phyloP scores from a whole-genome alignment of 2,797 vertebrate genomes.

The Myripristis jacobus region DNA sequence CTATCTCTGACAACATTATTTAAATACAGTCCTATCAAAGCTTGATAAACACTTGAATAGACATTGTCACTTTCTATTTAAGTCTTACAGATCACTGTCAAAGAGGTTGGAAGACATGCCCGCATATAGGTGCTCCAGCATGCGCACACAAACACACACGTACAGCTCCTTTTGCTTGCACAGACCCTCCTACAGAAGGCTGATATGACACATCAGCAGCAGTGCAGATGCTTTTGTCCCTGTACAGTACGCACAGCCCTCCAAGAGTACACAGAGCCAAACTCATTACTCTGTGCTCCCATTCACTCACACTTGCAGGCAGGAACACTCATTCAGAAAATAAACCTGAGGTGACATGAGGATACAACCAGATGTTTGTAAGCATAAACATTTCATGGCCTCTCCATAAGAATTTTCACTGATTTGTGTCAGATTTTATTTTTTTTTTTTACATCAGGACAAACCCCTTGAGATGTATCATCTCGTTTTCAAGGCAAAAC shows the following conservation, averaged over 20 bases:
- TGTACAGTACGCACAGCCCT: constrained; percentile 9
- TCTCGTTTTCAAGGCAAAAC: too few relatives aligned
- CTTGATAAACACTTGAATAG: constrained; percentile 38
- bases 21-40: constrained; percentile 9
- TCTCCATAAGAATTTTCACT: constrained; percentile 8
- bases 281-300: constrained; percentile 42
- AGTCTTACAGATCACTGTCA: constrained; percentile 3
- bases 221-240: constrained; percentile 46
- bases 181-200: constrained; percentile 13
- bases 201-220: constrained; percentile 29
- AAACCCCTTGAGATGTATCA: too few relatives aligned
- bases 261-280: constrained; percentile 27
- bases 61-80: constrained; percentile 46
- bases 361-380: constrained; percentile 11
- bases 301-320: constrained; percentile 33
- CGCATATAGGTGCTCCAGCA: not conserved
- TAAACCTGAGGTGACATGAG: not conserved
- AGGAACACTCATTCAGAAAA: constrained; percentile 57
- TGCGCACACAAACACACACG: constrained; percentile 2
- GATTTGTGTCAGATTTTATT: too few relatives aligned
- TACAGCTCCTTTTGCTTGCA: constrained; percentile 18
- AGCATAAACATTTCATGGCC: not conserved
- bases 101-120: not conserved
- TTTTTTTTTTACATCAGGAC: too few relatives aligned
- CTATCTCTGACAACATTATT: constrained; percentile 17